Evolutionary conservation across 2,888 invertebrate species (phyloP), one percentile per base, ranked within the genome.

Genomic region (Rhingia rostrata): DNA sequence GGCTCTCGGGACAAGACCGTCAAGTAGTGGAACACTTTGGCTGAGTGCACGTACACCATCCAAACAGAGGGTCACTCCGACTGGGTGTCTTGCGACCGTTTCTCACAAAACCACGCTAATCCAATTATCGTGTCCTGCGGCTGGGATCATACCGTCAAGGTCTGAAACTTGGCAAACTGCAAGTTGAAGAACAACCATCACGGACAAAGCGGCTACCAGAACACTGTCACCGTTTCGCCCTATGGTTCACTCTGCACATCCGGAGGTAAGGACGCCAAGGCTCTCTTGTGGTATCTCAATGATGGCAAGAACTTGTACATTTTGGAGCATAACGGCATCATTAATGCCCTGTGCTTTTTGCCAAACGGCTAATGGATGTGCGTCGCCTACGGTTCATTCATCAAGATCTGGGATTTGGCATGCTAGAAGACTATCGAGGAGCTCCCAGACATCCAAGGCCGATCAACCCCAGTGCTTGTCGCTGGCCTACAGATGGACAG

Each of bases 331-430:
- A 98, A 98, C 92, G 99, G 99, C 91, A 97, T 97, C 92, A 99
- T 99, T 92, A 99, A 98, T 89, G 97, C 99, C 4, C 93, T 99
- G 89, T 98, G 98, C 94, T 99, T 99, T 95, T 98, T 98, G 86
- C 99, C 99, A 86, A 99, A 99, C 93, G 95, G 99, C 90, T 99
- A 99, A 91, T 99, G 99, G 99, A 94, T 99, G 87, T 99, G 99
- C 92, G 99, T 99, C 90, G 99, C 99, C 30, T 99, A 97, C 89
- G 99, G 99, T 88, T 97, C 98, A 86, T 96, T 96, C 88, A 99
- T 99, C 92, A 99, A 98, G 93, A 99, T 99, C 91, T 99, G 99
- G 99, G 99, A 99, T 93, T 94, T 99, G 92, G 99, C 99, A 93
- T 98, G 97, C 93, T 99, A 99, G 94, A 97, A 98, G 92, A 97